Conservation (phyloP, 2,113 vertebrate species). For the Columbina picui region DNA sequence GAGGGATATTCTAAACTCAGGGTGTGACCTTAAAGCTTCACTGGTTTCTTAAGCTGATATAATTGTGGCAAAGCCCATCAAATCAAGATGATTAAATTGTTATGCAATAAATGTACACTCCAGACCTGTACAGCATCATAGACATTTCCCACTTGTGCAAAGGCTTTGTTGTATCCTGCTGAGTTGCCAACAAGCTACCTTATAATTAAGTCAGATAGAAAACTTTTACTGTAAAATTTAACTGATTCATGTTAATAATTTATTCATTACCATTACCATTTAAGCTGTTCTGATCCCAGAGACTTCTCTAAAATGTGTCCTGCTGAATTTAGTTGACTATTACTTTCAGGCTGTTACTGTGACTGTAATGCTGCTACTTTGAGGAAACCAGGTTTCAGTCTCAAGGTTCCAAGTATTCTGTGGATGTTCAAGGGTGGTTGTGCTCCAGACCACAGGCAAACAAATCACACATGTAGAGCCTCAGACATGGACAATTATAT, state of each 20-base stretch:
- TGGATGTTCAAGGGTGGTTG: neutral
- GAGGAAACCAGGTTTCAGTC: neutral
- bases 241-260: neutral
- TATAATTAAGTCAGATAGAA: neutral
- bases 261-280: neutral
- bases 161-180: neutral
- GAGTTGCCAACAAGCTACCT: neutral
- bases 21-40: neutral
- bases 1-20: neutral
- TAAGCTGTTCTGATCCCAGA: neutral
- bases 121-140: neutral
- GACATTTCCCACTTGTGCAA: neutral
- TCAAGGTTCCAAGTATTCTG: neutral
- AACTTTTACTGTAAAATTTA: neutral
- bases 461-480: rapidly evolving
- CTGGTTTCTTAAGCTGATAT: neutral
- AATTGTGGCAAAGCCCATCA: neutral
- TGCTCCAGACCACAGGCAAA: rapidly evolving
- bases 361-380: neutral
- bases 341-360: neutral
- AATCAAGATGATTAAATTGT: constrained; percentile 1
- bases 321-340: neutral
- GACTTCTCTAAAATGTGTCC: neutral
- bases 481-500: neutral
- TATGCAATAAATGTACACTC: neutral